Conservation (phyloP, 2,113 vertebrate species). For the Apteryx mantelli region DNA sequence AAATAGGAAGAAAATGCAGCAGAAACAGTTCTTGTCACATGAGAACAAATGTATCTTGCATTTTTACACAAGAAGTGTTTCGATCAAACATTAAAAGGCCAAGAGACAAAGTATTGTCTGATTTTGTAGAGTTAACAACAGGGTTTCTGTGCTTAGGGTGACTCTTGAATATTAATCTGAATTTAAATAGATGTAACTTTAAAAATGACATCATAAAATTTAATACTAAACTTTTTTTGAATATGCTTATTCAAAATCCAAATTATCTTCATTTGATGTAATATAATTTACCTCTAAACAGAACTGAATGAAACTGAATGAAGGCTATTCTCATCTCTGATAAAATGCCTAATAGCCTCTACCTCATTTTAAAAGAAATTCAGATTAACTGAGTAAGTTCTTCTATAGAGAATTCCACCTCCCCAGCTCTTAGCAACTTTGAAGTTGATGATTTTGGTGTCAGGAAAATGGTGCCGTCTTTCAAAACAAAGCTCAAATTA, state of each 20-base stretch:
- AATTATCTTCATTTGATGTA: neutral
- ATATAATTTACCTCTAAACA: neutral
- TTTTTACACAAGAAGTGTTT: neutral
- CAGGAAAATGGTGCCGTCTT: neutral
- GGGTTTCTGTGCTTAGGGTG: neutral
- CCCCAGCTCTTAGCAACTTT: neutral
- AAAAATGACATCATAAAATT: neutral
- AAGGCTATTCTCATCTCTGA: neutral
- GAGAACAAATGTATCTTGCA: neutral
- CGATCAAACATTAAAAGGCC: neutral
- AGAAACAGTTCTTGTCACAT: neutral
- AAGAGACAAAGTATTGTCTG: neutral
- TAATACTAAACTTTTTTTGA: neutral
- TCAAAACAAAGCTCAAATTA: neutral
- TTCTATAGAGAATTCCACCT: neutral
- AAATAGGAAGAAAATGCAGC: neutral
- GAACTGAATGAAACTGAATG: neutral
- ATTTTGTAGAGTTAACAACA: neutral
- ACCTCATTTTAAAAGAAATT: neutral
- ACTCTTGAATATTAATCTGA: neutral
- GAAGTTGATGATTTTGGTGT: neutral
- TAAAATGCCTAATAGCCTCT: neutral
- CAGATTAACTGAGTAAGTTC: neutral
- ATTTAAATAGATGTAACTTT: neutral
- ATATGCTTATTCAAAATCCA: neutral